Evolutionary conservation across 2,888 invertebrate genomes (phyloP), one percentile per base, ranked within the genome.

Genomic region (Pseudococcus longispinus): DNA sequence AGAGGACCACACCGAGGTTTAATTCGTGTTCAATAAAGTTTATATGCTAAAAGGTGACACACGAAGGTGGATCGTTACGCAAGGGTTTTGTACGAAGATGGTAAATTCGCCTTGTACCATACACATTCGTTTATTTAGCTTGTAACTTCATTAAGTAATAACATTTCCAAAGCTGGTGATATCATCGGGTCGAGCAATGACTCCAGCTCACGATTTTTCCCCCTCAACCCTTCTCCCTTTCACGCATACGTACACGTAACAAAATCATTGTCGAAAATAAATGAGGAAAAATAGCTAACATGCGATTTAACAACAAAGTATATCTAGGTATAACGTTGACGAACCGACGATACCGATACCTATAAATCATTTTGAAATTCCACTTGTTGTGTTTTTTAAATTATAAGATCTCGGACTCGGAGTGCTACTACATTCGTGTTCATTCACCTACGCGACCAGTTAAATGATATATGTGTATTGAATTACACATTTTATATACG

Each of bases 371-470:
- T 37, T 37, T 85, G 65, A 85, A 85, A 85, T 85, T 70, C 26
- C 60, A 85, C 65, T 70, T 74, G 70, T 85, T 74, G 42, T 85
- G 70, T 85, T 74, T 23, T 85, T 84, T 85, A 74, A 85, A 85
- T 85, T 85, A 85, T 85, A 74, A 85, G 37, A 70, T 70, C 60
- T 85, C 44, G 20, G 83, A 65, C 55, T 85, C 46, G 5, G 84
- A 85, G 74, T 85, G 85, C 85, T 85, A 85, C 85, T 70, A 74
- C 85, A 85, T 85, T 85, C 85, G 74, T 85, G 85, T 85, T 85
- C 85, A 23, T 74, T 85, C 85, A 85, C 85, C 85, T 85, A 85
- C 85, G 70, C 85, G 70, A 70, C 70, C 70, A 42, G 85, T 74
- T 37, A 74, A 85, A 85, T 85, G 85, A 85, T 85, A 85, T 32